A percentile compares a stretch with the other conserved stretches of the same genome.
These are phyloP conservation scores for Drosophila emarginata DNA, from an alignment of 2,888 invertebrate species.

Conservation along the genomic window DNA sequence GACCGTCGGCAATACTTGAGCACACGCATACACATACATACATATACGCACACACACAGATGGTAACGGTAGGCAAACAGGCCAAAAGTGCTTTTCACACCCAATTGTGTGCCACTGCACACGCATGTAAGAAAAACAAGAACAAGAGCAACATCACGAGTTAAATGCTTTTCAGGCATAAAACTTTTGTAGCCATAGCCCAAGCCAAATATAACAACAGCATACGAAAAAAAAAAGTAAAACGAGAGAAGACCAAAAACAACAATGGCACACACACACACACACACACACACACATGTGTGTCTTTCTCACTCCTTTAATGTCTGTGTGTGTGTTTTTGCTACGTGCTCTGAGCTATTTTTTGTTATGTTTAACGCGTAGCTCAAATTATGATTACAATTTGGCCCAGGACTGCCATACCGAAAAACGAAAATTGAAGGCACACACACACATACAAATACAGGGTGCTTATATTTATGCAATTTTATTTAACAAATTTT, in stretches of 20 bases:
- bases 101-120: slow-evolving; percentile 51
- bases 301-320: slow-evolving; percentile 14
- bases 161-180: slow-evolving; percentile 63
- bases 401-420: slow-evolving; percentile 36
- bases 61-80: slow-evolving; percentile 42
- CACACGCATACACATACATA: slow-evolving; percentile 22
- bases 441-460: neutral
- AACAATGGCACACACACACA: slow-evolving; percentile 26
- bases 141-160: slow-evolving; percentile 41
- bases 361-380: slow-evolving; percentile 72
- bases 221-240: slow-evolving; percentile 2
- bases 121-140: slow-evolving; percentile 54
- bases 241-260: slow-evolving; percentile 28
- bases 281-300: neutral
- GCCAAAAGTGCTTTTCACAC: slow-evolving; percentile 71
- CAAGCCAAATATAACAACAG: slow-evolving; percentile 33
- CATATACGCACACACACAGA: neutral
- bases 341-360: slow-evolving; percentile 73
- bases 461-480: neutral
- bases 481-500: neutral
- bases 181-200: slow-evolving; percentile 46
- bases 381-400: slow-evolving; percentile 75
- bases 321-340: slow-evolving; percentile 36
- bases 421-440: slow-evolving; percentile 16
- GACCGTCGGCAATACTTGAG: slow-evolving; percentile 29